Evolutionary conservation across 2,797 vertebrate species (phyloP).

Genomic region (Orestias chungarensis): DNA sequence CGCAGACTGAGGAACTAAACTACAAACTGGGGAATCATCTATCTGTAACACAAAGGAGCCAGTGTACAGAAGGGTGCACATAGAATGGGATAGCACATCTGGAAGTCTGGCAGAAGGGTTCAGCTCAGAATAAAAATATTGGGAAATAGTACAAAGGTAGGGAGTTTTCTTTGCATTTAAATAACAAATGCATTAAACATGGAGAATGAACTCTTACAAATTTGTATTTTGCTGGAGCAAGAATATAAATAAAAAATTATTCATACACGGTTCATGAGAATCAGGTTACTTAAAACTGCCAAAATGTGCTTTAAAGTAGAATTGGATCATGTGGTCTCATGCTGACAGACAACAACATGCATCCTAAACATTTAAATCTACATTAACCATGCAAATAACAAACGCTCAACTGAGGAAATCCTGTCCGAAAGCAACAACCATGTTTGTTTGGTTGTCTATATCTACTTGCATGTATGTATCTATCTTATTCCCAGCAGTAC

Average conservation of each 20-base stretch:
- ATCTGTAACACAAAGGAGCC: slow-evolving; percentile 85
- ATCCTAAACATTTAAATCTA: not conserved
- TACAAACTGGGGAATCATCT: slow-evolving; percentile 81
- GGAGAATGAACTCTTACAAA: not conserved
- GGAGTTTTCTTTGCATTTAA: not conserved
- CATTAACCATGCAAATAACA: not conserved
- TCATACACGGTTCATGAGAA: not conserved
- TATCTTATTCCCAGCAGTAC: not conserved
- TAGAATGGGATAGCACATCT: slow-evolving; percentile 47
- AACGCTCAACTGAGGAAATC: not conserved
- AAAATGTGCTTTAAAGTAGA: not conserved
- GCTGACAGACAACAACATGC: not conserved
- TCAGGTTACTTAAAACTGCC: not conserved
- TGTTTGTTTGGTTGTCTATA: not conserved
- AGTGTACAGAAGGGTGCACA: slow-evolving; percentile 65
- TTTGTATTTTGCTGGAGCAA: not conserved
- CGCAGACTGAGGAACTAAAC: slow-evolving; percentile 79
- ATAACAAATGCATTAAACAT: not conserved
- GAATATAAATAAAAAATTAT: not conserved
- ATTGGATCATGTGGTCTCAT: not conserved
- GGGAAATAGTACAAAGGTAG: not conserved
- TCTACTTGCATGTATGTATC: not conserved
- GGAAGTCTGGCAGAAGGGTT: slow-evolving; percentile 34
- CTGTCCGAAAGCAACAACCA: not conserved
- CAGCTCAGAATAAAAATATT: slow-evolving; percentile 17